Evolutionary conservation across 2,113 vertebrate genomes (phyloP).

Genomic region (Ovis aries): DNA sequence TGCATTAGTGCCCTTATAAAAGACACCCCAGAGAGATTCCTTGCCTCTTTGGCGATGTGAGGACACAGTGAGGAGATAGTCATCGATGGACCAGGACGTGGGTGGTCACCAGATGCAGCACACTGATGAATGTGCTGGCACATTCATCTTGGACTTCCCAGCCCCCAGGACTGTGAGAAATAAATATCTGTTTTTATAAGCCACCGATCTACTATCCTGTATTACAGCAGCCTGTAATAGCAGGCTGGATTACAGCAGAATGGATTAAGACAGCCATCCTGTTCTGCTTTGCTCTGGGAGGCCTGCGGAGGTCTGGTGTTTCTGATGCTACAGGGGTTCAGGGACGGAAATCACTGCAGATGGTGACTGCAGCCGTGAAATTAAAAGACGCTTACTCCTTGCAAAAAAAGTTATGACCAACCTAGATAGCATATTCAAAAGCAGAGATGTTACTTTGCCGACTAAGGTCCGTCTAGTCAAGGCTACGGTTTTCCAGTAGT

Average conservation of each 20-base stretch:
- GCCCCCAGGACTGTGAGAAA: background rate
- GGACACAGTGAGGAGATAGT: background rate
- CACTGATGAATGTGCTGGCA: background rate
- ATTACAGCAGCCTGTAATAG: background rate
- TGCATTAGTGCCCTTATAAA: background rate
- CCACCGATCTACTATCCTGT: background rate
- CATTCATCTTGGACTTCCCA: background rate
- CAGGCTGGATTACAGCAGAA: background rate
- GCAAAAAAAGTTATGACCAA: too few species aligned
- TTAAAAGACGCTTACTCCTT: too few species aligned
- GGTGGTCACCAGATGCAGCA: background rate
- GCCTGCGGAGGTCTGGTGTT: background rate
- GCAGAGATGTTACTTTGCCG: too few species aligned
- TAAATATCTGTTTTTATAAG: background rate
- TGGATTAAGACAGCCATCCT: accelerated
- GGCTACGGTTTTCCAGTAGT: too few species aligned
- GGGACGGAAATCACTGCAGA: background rate
- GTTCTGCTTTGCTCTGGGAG: background rate
- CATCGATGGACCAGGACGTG: background rate
- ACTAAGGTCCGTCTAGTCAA: too few species aligned
- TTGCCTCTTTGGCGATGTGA: background rate
- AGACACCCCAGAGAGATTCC: background rate
- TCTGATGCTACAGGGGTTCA: background rate
- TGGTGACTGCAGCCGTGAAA: too few species aligned
- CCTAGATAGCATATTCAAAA: too few species aligned